These are phyloP conservation scores for Peucedramus taeniatus DNA, from an alignment of 2,113 vertebrate species.

Conservation along the genomic window DNA sequence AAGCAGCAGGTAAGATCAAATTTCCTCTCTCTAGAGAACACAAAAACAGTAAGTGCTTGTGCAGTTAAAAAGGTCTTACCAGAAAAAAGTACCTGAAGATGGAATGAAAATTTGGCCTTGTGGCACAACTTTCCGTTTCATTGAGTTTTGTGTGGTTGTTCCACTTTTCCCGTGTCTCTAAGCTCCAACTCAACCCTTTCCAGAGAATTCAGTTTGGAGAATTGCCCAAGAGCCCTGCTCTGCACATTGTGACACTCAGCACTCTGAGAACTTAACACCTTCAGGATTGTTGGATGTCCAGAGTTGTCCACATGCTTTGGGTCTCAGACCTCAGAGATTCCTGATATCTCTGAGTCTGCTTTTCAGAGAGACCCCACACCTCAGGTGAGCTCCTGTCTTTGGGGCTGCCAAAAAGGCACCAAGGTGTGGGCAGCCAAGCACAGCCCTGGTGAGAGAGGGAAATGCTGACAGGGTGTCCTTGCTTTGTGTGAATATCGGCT, in stretches of 20 bases:
- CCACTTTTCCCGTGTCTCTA: not conserved
- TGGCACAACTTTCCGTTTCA: not conserved
- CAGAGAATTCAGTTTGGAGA: not conserved
- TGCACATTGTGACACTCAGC: accelerated
- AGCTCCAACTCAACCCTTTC: not conserved
- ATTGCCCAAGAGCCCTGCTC: accelerated
- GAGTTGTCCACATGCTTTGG: accelerated
- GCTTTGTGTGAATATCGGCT: not conserved
- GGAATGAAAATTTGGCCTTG: not conserved
- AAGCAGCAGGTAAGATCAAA: slow-evolving; percentile 82
- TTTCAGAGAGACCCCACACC: not conserved
- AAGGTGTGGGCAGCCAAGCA: not conserved
- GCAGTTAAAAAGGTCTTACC: not conserved
- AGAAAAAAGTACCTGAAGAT: not conserved
- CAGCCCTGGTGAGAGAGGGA: not conserved
- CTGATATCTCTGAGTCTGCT: not conserved
- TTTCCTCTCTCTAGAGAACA: not conserved
- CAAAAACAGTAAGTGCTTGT: not conserved
- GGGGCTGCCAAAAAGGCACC: not conserved
- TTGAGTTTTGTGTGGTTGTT: not conserved
- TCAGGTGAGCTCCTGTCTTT: accelerated
- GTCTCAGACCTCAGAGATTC: not conserved
- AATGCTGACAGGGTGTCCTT: not conserved
- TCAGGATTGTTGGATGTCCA: accelerated
- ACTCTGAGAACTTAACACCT: not conserved